Evolutionary conservation across 2,888 invertebrate species (phyloP), one percentile per base, ranked within the genome.

Genomic region (Linhomoeus sp.): DNA sequence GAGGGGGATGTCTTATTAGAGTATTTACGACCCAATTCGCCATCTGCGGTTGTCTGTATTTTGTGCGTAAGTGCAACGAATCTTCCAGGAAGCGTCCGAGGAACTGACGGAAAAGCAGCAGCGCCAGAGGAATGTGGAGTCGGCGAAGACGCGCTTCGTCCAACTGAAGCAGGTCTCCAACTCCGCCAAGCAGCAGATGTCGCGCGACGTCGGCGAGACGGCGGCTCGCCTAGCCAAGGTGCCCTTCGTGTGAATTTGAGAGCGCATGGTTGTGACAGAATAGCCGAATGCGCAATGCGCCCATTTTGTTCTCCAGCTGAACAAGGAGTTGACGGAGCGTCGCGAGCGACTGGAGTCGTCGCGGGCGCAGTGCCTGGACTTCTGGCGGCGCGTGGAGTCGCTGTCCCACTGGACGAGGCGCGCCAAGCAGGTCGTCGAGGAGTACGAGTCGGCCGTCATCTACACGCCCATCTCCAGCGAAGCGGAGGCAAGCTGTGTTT

Each of bases 371-470:
- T 47, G 61, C 26, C 49, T 53, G 20, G 45, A 47, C 15, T 62
- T 66, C 52, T 56, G 59, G 51, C 52, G 53, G 1, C 59, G 61
- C 40, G 49, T 63, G 3, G 60, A 60, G 12, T 56, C 58, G 40
- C 52, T 67, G 45, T 56, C 57, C 42, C 45, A 48, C 3, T 62
- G 63, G 61, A 53, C 62, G 29, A 52, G 50, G 1, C 55, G 56
- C 12, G 63, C 65, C 2, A 42, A 45, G 2, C 41, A 51, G 41
- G 53, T 63, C 7, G 53, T 64, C 25, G 60, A 63, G 46, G 51
- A 54, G 1, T 59, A 59, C 46, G 55, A 58, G 29, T 53, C 56
- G 20, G 61, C 63, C 19, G 55, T 58, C 17, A 53, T 53, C 24
- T 64, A 65, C 25, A 57, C 58, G 1, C 61, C 65, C 1, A 58